A percentile compares a stretch with the other conserved stretches of the same genome.
phyloP scores from a whole-genome alignment of 2,888 invertebrate species.

The Graphium colonna region DNA sequence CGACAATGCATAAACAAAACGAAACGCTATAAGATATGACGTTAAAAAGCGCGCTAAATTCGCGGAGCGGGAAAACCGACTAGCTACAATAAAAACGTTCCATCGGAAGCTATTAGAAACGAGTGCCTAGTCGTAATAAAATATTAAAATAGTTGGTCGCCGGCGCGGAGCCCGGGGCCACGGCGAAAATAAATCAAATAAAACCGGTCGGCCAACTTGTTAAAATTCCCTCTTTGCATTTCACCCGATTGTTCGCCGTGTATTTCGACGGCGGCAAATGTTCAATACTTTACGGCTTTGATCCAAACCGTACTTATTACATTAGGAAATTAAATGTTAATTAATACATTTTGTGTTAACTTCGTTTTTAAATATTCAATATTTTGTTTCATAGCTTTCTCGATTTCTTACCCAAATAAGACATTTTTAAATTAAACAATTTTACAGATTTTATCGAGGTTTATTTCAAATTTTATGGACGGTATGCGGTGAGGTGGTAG shows the following conservation, averaged over 20 bases:
- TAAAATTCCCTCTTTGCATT: slow-evolving; percentile 40
- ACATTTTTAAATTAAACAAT: too few relatives aligned
- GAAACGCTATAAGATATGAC: slow-evolving; percentile 26
- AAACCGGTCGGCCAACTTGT: slow-evolving; percentile 40
- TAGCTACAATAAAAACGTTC: slow-evolving; percentile 50
- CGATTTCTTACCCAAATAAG: too few relatives aligned
- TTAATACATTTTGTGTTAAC: background rate
- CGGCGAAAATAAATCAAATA: slow-evolving; percentile 49
- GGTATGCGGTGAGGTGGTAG: too few relatives aligned
- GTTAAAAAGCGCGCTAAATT: slow-evolving; percentile 35
- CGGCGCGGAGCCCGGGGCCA: slow-evolving; percentile 29
- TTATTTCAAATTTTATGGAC: too few relatives aligned
- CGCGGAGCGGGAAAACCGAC: slow-evolving; percentile 32
- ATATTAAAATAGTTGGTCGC: slow-evolving; percentile 54
- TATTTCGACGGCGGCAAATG: slow-evolving; percentile 27
- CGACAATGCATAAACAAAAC: slow-evolving; percentile 24
- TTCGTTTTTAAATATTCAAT: too few relatives aligned
- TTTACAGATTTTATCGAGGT: too few relatives aligned
- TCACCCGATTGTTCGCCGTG: slow-evolving; percentile 28
- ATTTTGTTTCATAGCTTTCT: too few relatives aligned
- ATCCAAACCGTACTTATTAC: background rate
- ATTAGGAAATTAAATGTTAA: background rate
- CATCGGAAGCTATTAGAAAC: slow-evolving; percentile 50
- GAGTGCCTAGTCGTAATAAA: slow-evolving; percentile 48
- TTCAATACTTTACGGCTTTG: slow-evolving; percentile 8